phyloP scores from a whole-genome alignment of 2,113 vertebrate species.

The Meles meles region DNA sequence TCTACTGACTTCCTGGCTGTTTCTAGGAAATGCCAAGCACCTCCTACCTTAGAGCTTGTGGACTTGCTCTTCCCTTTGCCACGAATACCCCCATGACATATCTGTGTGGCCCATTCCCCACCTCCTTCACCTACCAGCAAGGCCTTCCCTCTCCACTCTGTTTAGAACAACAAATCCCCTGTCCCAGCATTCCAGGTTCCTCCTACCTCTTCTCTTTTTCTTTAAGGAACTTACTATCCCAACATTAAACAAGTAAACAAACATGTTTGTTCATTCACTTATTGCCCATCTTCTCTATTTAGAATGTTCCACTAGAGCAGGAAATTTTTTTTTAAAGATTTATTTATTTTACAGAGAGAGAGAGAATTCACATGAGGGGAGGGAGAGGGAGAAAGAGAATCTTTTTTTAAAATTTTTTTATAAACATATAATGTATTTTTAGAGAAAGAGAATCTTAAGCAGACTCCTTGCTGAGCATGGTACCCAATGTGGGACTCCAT shows the following conservation, averaged over 20 bases:
- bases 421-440: no score
- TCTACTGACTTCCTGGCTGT: background rate
- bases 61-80: background rate
- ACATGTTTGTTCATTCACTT: background rate
- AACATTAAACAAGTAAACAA: conserved; percentile 16
- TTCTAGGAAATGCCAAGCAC: background rate
- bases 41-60: background rate
- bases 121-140: background rate
- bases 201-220: background rate
- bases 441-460: background rate
- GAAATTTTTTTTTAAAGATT: background rate
- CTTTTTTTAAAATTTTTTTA: background rate
- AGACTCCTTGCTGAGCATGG: no score
- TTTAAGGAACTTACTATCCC: background rate
- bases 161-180: background rate
- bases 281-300: background rate
- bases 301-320: background rate
- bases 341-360: background rate
- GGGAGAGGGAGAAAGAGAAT: background rate
- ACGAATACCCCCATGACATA: background rate
- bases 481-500: no score
- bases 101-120: background rate
- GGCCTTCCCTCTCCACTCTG: background rate
- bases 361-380: background rate
- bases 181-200: background rate